A percentile compares a stretch with the other conserved stretches of the same genome.
These are phyloP conservation scores for Linyphia triangularis DNA, from an alignment of 2,888 invertebrate genomes.

Conservation along the genomic window DNA sequence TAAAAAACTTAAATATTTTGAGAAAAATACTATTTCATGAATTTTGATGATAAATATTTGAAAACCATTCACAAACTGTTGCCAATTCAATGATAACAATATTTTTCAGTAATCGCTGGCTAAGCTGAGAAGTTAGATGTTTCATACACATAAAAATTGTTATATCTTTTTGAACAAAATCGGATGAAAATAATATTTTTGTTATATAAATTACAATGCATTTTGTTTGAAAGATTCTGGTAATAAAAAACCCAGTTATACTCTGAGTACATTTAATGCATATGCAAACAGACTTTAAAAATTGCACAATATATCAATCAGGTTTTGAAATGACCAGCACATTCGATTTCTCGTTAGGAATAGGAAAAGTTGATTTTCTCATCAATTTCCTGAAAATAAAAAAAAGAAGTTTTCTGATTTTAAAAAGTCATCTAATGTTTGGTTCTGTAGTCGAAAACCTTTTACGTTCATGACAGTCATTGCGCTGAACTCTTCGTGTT, in stretches of 20 bases:
- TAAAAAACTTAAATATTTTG: too few relatives aligned
- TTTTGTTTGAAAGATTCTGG: background rate
- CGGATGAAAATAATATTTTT: background rate
- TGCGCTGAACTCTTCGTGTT: background rate
- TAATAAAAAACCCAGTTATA: background rate
- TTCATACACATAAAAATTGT: background rate
- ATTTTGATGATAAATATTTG: too few relatives aligned
- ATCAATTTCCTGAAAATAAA: background rate
- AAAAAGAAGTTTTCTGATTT: conserved; percentile 2
- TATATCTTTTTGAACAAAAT: too few relatives aligned
- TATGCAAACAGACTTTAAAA: background rate
- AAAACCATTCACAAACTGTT: too few relatives aligned
- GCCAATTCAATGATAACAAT: background rate
- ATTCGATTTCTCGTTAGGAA: conserved; percentile 31
- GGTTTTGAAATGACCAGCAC: conserved; percentile 38
- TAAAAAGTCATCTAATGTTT: background rate
- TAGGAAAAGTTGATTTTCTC: background rate
- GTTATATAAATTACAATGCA: background rate
- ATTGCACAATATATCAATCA: conserved; percentile 30
- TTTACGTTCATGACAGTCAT: background rate
- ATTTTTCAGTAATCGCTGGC: background rate
- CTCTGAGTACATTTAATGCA: background rate
- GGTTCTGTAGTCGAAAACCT: conserved; percentile 3
- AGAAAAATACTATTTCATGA: too few relatives aligned
- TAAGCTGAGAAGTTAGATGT: background rate